Conservation (phyloP, 2,113 vertebrate species). For the Rhodinocichla rosea region DNA sequence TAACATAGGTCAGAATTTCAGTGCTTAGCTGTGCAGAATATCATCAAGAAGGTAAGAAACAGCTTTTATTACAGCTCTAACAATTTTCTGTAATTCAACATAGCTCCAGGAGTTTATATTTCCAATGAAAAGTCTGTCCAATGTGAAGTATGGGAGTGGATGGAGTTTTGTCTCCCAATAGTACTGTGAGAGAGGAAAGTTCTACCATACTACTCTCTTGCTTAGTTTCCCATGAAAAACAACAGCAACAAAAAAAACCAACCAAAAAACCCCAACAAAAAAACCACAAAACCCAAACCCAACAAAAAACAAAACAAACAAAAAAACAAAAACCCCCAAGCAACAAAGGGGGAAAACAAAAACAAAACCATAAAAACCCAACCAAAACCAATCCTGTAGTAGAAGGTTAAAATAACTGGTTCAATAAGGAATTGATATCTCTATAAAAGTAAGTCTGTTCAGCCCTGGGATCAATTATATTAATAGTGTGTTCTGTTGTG, state of each 20-base stretch:
- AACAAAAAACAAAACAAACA: neutral
- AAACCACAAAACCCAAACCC: too few relatives aligned
- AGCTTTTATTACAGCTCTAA: neutral
- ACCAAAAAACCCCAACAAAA: neutral
- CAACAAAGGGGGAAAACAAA: neutral
- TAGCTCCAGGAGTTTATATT: neutral
- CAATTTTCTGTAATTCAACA: neutral
- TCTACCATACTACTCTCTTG: neutral
- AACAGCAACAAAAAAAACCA: too few relatives aligned
- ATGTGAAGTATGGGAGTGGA: neutral
- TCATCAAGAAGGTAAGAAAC: neutral
- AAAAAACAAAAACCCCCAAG: neutral
- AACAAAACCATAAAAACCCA: neutral
- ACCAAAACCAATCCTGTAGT: neutral
- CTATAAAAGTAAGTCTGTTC: neutral
- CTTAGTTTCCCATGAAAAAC: neutral
- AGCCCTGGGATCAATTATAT: neutral
- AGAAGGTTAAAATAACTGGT: neutral
- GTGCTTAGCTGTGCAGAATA: neutral
- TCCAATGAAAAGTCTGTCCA: neutral
- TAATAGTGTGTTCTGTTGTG: neutral
- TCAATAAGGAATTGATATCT: neutral
- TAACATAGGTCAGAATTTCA: neutral
- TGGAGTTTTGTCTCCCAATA: neutral
- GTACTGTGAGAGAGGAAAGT: neutral